Conservation (phyloP, 2,113 vertebrate species). For the Sander lucioperca region DNA sequence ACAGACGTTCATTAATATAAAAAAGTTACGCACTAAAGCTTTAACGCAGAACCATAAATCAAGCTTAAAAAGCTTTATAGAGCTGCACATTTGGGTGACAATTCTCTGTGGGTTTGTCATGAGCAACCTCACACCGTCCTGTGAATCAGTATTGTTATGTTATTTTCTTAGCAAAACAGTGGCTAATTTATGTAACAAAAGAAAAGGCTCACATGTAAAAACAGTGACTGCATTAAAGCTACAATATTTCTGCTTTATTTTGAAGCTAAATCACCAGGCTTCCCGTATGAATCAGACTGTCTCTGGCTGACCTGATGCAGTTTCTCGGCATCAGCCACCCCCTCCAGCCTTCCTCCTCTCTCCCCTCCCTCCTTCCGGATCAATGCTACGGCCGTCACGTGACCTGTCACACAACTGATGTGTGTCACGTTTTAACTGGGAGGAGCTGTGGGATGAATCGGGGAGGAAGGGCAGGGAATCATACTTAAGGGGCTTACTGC, state of each 20-base stretch:
- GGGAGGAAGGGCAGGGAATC: constrained; percentile 63
- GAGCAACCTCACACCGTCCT: too few species aligned
- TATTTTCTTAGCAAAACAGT: background rate
- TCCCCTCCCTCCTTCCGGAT: constrained; percentile 71
- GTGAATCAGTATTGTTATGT: background rate
- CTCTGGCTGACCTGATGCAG: constrained; percentile 52
- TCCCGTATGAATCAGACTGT: constrained; percentile 18
- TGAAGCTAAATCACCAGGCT: constrained; percentile 30
- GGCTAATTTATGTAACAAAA: background rate
- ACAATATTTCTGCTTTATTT: constrained; percentile 43
- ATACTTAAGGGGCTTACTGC: constrained; percentile 67
- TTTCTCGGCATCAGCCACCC: constrained; percentile 66
- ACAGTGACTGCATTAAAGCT: too few species aligned
- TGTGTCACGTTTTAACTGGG: constrained; percentile 79
- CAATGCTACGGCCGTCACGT: constrained; percentile 80
- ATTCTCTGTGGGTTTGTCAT: too few species aligned
- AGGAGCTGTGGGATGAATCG: constrained; percentile 68
- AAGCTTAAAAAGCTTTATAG: too few species aligned
- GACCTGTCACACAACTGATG: constrained; percentile 81
- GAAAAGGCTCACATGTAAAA: background rate
- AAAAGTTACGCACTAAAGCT: too few species aligned
- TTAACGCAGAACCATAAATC: too few species aligned
- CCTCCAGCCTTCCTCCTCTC: constrained; percentile 35
- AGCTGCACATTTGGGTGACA: too few species aligned
- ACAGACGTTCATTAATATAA: too few species aligned